Conservation (phyloP, 2,113 vertebrate species). For the Phyllostomus discolor region DNA sequence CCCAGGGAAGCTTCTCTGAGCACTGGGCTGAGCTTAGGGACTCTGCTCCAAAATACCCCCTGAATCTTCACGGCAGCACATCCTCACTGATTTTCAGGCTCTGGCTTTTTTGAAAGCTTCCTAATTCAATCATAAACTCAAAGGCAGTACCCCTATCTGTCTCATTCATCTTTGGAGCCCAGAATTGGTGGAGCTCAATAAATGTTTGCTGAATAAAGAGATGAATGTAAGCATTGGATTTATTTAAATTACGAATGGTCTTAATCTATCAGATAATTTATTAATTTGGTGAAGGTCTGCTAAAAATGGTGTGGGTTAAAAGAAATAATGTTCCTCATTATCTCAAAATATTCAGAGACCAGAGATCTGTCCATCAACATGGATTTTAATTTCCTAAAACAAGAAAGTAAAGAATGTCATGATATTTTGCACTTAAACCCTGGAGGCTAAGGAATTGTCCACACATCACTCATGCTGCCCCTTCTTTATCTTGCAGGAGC, state of each 20-base stretch:
- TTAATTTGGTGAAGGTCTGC: background rate
- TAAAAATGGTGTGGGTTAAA: background rate
- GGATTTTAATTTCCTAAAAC: constrained; percentile 22
- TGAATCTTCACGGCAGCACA: background rate
- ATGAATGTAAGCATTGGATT: background rate
- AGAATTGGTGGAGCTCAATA: background rate
- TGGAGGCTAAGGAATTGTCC: background rate
- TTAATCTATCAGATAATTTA: background rate
- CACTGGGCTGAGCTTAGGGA: background rate
- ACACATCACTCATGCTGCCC: background rate
- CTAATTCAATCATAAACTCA: background rate
- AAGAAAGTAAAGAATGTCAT: background rate
- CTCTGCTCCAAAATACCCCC: background rate
- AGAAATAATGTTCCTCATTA: constrained; percentile 5
- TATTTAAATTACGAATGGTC: background rate
- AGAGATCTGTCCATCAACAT: background rate
- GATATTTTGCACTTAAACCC: background rate
- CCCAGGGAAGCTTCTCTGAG: background rate
- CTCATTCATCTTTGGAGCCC: background rate
- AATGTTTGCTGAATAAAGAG: background rate
- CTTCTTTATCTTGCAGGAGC: background rate
- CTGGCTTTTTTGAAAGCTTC: background rate
- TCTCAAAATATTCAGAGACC: background rate
- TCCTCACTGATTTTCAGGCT: background rate
- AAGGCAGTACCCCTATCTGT: background rate